A percentile compares a stretch with the other conserved stretches of the same genome.
These are phyloP conservation scores for Pseudeuparius sepicola DNA, from an alignment of 2,888 invertebrate genomes.

Conservation along the genomic window DNA sequence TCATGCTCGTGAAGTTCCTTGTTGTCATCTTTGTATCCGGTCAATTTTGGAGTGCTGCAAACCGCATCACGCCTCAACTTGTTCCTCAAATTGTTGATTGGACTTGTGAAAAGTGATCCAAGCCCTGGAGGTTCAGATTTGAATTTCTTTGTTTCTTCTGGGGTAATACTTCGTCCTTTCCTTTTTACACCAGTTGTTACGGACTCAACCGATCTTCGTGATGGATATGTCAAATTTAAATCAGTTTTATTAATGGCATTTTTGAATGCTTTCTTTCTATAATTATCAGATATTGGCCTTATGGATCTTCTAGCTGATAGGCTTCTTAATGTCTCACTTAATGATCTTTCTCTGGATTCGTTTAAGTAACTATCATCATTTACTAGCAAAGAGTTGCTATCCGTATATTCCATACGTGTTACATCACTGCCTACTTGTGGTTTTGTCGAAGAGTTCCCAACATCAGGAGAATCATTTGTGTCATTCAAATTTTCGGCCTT, in stretches of 20 bases:
- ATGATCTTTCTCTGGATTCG: constrained; percentile 26
- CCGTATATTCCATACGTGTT: constrained; percentile 29
- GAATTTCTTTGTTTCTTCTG: constrained; percentile 30
- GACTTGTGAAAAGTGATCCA: constrained; percentile 30
- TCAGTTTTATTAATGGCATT: constrained; percentile 23
- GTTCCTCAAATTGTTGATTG: constrained; percentile 29
- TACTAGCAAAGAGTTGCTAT: constrained; percentile 14
- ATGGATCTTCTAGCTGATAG: constrained; percentile 28
- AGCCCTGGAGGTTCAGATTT: constrained; percentile 27
- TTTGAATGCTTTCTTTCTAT: constrained; percentile 24
- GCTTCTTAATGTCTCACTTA: constrained; percentile 28
- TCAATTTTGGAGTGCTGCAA: constrained; percentile 34
- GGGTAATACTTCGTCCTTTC: constrained; percentile 28
- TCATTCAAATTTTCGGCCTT: constrained; percentile 13
- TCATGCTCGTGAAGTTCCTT: no score
- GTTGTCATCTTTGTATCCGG: constrained; percentile 31
- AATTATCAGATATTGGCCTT: constrained; percentile 25
- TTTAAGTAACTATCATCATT: constrained; percentile 26
- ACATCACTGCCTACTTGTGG: constrained; percentile 32
- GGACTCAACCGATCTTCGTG: constrained; percentile 23
- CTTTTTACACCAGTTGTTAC: constrained; percentile 29
- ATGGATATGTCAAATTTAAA: constrained; percentile 19
- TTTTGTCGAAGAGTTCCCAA: constrained; percentile 29
- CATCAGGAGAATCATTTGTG: constrained; percentile 21
- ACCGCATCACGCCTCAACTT: constrained; percentile 25